A percentile compares a stretch with the other conserved stretches of the same genome.
phyloP scores from a whole-genome alignment of 1,140 invertebrate species.

The Drosophila carrolli region DNA sequence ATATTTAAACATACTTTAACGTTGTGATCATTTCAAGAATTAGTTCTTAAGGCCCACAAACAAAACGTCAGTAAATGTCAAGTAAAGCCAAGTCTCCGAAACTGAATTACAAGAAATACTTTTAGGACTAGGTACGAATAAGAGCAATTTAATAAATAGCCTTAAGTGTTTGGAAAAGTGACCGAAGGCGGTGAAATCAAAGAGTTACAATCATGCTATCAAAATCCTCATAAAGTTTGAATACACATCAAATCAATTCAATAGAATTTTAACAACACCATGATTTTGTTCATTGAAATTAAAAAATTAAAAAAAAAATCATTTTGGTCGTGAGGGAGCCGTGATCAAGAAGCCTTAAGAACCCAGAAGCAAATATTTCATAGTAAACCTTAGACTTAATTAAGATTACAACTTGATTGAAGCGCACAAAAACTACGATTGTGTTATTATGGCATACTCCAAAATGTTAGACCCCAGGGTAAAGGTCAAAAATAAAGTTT shows the following conservation, averaged over 20 bases:
- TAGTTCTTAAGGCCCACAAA: conserved; percentile 62
- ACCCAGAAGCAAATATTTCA: conserved; percentile 39
- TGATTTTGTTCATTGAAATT: background rate
- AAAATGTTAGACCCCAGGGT: conserved; percentile 12
- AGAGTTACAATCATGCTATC: conserved; percentile 31
- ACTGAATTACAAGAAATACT: conserved; percentile 35
- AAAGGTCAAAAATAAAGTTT: background rate
- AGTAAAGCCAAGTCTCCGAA: conserved; percentile 43
- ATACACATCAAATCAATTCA: conserved; percentile 1
- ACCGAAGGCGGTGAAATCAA: conserved; percentile 18
- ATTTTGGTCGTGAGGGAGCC: conserved; percentile 25
- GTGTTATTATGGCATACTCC: conserved; percentile 47
- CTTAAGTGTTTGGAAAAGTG: conserved; percentile 12
- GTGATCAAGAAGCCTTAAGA: conserved; percentile 63
- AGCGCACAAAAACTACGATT: conserved; percentile 54
- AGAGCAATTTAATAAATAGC: conserved; percentile 25
- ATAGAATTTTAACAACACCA: background rate
- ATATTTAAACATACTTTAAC: conserved; percentile 72
- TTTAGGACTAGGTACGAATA: conserved; percentile 20
- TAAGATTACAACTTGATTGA: conserved; percentile 47
- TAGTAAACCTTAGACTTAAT: conserved; percentile 23
- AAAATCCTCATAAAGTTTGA: background rate
- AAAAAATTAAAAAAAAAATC: background rate
- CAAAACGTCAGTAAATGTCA: conserved; percentile 50
- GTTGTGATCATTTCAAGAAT: conserved; percentile 83